These are phyloP conservation scores for Dasyurus viverrinus DNA, from an alignment of 2,113 vertebrate species.

Conservation along the genomic window DNA sequence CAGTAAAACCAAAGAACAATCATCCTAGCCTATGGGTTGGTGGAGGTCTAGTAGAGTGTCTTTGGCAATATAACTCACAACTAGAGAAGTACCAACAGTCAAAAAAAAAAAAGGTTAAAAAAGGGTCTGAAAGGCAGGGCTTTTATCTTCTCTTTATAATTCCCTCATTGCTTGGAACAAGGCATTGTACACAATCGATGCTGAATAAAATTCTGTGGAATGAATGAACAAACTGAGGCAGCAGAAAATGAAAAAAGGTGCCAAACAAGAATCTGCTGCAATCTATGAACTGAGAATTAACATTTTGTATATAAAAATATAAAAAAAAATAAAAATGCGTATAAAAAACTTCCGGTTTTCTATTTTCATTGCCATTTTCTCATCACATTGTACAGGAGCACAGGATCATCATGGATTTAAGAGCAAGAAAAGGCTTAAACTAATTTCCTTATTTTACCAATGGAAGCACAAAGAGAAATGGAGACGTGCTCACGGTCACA, in stretches of 20 bases:
- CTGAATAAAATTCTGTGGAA: not conserved
- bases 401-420: not conserved
- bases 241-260: not conserved
- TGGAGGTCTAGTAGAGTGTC: not conserved
- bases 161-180: not conserved
- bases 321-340: no score
- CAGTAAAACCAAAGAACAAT: not conserved
- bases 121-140: not conserved
- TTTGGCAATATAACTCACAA: not conserved
- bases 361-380: not conserved
- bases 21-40: not conserved
- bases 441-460: not conserved
- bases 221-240: not conserved
- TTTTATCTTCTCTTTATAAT: not conserved
- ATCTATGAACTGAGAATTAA: not conserved
- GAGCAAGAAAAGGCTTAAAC: not conserved
- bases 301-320: not conserved
- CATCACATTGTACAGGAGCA: not conserved
- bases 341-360: not conserved
- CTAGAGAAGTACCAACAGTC: not conserved
- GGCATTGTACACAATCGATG: not conserved
- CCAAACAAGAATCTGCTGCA: not conserved
- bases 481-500: not conserved
- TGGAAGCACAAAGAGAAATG: not conserved
- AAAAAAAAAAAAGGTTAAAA: not conserved